Evolutionary conservation across 1,140 invertebrate genomes (phyloP).

Genomic region (Lordiphosa mommai): DNA sequence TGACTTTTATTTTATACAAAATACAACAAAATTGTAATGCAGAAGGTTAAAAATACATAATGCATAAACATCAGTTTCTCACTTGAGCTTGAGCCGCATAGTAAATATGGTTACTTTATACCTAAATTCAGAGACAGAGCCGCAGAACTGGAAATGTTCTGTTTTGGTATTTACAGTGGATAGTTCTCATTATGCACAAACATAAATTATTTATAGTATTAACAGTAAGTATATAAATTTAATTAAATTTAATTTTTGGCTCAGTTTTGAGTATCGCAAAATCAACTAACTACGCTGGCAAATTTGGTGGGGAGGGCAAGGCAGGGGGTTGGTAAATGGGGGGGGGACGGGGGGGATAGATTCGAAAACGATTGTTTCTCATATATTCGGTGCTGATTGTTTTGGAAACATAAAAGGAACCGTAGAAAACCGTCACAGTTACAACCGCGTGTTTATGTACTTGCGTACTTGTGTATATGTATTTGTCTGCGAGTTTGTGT

Average conservation of each 20-base stretch:
- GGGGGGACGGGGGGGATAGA: slow-evolving; percentile 2
- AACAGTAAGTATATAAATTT: slow-evolving; percentile 20
- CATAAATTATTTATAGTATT: slow-evolving; percentile 34
- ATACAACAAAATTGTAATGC: slow-evolving; percentile 59
- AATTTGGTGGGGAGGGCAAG: slow-evolving; percentile 10
- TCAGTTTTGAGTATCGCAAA: slow-evolving; percentile 68
- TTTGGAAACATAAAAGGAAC: slow-evolving; percentile 63
- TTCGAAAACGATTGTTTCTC: slow-evolving; percentile 53
- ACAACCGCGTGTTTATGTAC: slow-evolving; percentile 49
- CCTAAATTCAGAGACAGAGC: slow-evolving; percentile 29
- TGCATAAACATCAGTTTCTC: slow-evolving; percentile 31
- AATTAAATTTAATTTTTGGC: slow-evolving; percentile 65
- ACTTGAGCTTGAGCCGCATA: slow-evolving; percentile 54
- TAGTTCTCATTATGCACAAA: slow-evolving; percentile 31
- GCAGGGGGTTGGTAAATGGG: background rate
- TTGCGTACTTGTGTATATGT: slow-evolving; percentile 3
- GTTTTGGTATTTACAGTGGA: slow-evolving; percentile 40
- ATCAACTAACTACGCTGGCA: slow-evolving; percentile 59
- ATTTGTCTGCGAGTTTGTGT: background rate
- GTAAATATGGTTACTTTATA: slow-evolving; percentile 6
- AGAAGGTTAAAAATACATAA: slow-evolving; percentile 71
- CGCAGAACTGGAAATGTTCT: slow-evolving; percentile 1
- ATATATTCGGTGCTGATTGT: slow-evolving; percentile 45
- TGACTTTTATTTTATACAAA: slow-evolving; percentile 74
- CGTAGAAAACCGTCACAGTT: slow-evolving; percentile 66